These are phyloP conservation scores for Leucophenga varia DNA, from an alignment of 1,140 invertebrate species.

Conservation along the genomic window DNA sequence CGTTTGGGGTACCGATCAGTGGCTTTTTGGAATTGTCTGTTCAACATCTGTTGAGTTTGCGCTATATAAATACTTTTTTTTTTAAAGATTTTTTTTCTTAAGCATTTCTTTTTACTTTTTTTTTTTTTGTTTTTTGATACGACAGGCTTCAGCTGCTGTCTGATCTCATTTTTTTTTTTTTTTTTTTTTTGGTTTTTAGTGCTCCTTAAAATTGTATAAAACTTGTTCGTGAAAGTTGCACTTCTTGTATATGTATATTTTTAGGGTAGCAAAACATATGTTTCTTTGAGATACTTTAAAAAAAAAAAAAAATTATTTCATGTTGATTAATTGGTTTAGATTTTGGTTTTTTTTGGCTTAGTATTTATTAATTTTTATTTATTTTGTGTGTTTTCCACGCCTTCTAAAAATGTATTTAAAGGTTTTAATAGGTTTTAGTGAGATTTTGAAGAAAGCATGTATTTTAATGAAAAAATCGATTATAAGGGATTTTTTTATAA, in stretches of 20 bases:
- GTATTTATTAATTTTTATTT: slow-evolving; percentile 6
- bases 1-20: slow-evolving; percentile 12
- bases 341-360: slow-evolving; percentile 25
- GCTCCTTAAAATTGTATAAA: too few relatives aligned
- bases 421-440: too few relatives aligned
- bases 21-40: slow-evolving; percentile 28
- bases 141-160: slow-evolving; percentile 48
- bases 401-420: too few relatives aligned
- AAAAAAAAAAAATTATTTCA: slow-evolving; percentile 3
- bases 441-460: too few relatives aligned
- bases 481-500: too few relatives aligned
- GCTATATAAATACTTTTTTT: slow-evolving; percentile 10
- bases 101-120: neutral
- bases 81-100: too few relatives aligned
- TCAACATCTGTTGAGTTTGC: slow-evolving; percentile 41
- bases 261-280: slow-evolving; percentile 44
- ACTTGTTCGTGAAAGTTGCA: neutral
- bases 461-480: too few relatives aligned
- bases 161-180: slow-evolving; percentile 32
- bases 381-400: slow-evolving; percentile 5
- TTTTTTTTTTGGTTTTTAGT: slow-evolving; percentile 16
- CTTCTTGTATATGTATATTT: neutral
- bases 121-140: slow-evolving; percentile 32
- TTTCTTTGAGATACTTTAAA: slow-evolving; percentile 19
- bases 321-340: slow-evolving; percentile 50